Percentiles rank a stretch among this genome's conserved stretches.
These are phyloP conservation scores for Drosophila neocordata DNA, from an alignment of 1,140 invertebrate genomes.

Conservation along the genomic window DNA sequence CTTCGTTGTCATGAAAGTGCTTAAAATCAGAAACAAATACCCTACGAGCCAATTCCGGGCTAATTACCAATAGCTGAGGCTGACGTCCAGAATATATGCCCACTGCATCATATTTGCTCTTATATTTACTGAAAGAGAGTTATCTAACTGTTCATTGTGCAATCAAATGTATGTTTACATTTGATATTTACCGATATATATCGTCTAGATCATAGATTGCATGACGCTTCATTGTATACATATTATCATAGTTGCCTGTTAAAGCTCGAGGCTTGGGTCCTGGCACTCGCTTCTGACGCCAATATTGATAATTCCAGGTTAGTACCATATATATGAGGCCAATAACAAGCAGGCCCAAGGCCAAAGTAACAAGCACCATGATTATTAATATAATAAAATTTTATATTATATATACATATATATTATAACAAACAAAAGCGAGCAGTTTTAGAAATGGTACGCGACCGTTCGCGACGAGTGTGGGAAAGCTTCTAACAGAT, in stretches of 20 bases:
- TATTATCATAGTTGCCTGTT: slow-evolving; percentile 67
- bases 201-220: slow-evolving; percentile 54
- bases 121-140: slow-evolving; percentile 45
- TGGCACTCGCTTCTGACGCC: slow-evolving; percentile 69
- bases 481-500: slow-evolving; percentile 8
- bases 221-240: slow-evolving; percentile 56
- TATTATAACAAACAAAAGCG: no score
- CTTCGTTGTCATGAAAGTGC: slow-evolving; percentile 81
- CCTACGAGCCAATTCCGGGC: slow-evolving; percentile 83
- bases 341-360: slow-evolving; percentile 21
- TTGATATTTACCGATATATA: slow-evolving; percentile 55
- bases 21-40: slow-evolving; percentile 84
- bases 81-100: slow-evolving; percentile 57
- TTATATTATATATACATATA: no score
- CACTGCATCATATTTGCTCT: slow-evolving; percentile 64
- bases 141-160: neutral
- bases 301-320: slow-evolving; percentile 77
- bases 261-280: slow-evolving; percentile 65
- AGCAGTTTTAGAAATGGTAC: neutral
- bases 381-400: no score
- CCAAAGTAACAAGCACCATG: slow-evolving; percentile 52
- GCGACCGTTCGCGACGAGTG: neutral
- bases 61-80: slow-evolving; percentile 83
- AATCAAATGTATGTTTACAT: no score
- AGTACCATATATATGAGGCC: slow-evolving; percentile 70